Conservation (phyloP, 2,888 invertebrate species). For the Andricus quercusramuli region DNA sequence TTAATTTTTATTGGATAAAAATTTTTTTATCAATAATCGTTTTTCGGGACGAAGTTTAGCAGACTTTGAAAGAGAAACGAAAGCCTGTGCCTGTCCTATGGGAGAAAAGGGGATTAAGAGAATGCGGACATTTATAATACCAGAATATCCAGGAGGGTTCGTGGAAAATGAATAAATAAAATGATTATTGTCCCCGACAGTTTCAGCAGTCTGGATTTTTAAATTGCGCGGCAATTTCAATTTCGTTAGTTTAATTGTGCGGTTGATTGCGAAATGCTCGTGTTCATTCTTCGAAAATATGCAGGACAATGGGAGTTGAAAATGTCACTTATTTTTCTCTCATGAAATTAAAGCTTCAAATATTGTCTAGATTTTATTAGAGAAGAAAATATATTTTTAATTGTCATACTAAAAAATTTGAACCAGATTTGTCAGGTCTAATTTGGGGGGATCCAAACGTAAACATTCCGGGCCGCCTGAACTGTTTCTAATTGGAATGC, state of each 20-base stretch:
- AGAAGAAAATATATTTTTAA: conserved; percentile 21
- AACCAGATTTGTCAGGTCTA: too few species aligned
- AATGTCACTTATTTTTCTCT: background rate
- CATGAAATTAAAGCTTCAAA: conserved; percentile 5
- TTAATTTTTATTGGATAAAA: too few species aligned
- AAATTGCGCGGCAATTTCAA: conserved; percentile 32
- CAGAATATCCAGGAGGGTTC: background rate
- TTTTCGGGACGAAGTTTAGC: background rate
- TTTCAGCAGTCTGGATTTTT: background rate
- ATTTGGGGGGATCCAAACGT: too few species aligned
- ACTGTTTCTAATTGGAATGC: too few species aligned
- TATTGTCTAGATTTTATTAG: background rate
- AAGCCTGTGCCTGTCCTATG: background rate
- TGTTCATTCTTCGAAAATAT: conserved; percentile 17
- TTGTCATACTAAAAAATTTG: conserved; percentile 24
- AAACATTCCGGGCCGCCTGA: too few species aligned
- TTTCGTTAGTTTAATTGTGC: conserved; percentile 31
- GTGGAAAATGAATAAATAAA: conserved; percentile 21
- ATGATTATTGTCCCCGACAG: conserved; percentile 16
- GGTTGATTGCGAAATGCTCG: conserved; percentile 22
- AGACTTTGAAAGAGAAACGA: background rate
- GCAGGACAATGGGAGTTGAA: background rate
- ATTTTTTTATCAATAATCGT: background rate
- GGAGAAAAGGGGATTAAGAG: background rate
- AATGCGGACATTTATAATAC: background rate